phyloP scores from a whole-genome alignment of 2,888 invertebrate genomes.

The Argyra leucocephala region DNA sequence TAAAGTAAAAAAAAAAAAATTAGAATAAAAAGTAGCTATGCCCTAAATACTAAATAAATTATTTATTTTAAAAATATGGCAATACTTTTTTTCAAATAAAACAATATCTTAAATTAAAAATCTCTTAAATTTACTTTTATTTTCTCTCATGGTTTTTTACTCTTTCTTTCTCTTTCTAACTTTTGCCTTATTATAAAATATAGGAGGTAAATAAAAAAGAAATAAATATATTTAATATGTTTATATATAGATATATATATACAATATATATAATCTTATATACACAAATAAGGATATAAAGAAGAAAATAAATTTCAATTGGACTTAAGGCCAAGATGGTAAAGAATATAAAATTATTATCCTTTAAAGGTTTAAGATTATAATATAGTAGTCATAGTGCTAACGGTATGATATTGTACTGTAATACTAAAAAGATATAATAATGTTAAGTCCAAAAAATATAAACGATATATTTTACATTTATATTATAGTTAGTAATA shows the following conservation, averaged over 20 bases:
- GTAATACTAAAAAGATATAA: no score
- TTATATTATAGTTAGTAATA: no score
- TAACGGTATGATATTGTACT: no score
- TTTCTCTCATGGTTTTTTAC: background rate
- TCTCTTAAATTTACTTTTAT: conserved; percentile 1
- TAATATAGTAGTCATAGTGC: background rate
- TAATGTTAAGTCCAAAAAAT: no score
- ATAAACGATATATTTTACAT: no score
- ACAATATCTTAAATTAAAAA: background rate
- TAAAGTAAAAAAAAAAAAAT: no score
- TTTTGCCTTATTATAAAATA: background rate
- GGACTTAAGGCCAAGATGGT: conserved; percentile 8
- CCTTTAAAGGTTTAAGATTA: background rate
- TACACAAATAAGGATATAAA: background rate
- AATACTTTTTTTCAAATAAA: no score
- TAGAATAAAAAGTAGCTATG: no score
- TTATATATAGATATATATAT: background rate
- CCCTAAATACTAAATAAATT: no score
- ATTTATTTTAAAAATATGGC: no score
- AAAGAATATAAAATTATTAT: background rate
- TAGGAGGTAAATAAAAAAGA: background rate
- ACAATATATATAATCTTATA: background rate
- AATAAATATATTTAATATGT: background rate
- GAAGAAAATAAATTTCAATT: conserved; percentile 8
- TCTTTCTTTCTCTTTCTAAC: background rate